These are phyloP conservation scores for Excalfactoria chinensis DNA, from an alignment of 2,113 vertebrate genomes.

Conservation along the genomic window DNA sequence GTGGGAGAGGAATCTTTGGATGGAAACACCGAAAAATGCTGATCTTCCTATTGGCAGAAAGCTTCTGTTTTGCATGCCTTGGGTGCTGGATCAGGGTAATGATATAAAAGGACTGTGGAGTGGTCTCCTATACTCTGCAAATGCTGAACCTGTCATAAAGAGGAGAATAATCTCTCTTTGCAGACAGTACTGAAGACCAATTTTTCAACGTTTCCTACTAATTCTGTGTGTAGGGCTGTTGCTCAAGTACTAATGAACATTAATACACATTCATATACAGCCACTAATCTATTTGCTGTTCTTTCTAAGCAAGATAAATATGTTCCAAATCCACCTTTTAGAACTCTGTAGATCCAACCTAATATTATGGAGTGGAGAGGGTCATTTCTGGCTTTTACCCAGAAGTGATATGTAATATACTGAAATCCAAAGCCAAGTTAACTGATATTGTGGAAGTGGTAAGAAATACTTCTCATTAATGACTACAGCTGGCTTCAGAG, in stretches of 20 bases:
- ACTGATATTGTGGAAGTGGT: neutral
- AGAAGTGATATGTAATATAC: neutral
- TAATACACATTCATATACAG: neutral
- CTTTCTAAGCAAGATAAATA: constrained; percentile 1
- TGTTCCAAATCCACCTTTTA: neutral
- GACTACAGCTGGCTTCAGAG: neutral
- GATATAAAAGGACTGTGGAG: neutral
- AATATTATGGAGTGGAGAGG: neutral
- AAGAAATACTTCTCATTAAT: neutral
- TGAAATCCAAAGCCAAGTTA: neutral
- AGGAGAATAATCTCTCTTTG: neutral
- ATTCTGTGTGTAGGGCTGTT: neutral
- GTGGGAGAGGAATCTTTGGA: neutral
- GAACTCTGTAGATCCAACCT: neutral
- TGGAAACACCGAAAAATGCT: neutral
- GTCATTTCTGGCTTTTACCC: neutral
- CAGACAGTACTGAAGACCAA: neutral
- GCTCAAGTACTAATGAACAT: neutral
- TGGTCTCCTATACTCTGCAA: neutral
- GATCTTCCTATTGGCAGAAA: neutral
- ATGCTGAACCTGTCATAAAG: neutral
- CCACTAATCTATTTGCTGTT: neutral
- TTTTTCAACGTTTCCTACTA: neutral
- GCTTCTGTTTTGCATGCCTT: neutral
- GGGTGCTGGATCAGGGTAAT: neutral